These are phyloP conservation scores for Eutrigla gurnardus DNA, from an alignment of 2,797 vertebrate species.

Conservation along the genomic window DNA sequence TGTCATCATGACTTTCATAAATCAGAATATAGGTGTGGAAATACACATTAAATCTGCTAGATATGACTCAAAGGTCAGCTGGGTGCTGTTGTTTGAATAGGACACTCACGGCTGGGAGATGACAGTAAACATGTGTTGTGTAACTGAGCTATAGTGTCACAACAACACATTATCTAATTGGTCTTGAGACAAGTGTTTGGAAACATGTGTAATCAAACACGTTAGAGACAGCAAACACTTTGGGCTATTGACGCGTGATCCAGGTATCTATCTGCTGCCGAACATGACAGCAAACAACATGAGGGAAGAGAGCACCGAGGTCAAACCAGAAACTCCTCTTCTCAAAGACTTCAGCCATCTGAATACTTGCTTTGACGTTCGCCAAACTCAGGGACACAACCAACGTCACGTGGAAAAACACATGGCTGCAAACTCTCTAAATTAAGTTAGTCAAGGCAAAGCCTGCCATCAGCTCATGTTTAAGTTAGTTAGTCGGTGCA, in stretches of 20 bases:
- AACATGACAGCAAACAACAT: not conserved
- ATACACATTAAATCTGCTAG: not conserved
- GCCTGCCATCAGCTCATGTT: too few relatives aligned
- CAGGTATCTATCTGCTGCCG: not conserved
- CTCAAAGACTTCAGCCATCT: too few relatives aligned
- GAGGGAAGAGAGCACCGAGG: not conserved
- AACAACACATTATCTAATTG: not conserved
- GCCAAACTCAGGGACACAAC: too few relatives aligned
- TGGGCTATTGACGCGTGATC: not conserved
- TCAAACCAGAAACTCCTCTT: not conserved
- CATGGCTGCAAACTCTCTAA: too few relatives aligned
- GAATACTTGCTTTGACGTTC: too few relatives aligned
- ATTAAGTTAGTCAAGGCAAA: too few relatives aligned
- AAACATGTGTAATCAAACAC: constrained; percentile 6
- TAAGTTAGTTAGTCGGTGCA: too few relatives aligned
- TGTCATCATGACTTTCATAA: not conserved
- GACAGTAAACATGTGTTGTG: not conserved
- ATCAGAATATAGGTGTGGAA: not conserved
- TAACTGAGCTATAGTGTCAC: not conserved
- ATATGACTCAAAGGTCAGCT: not conserved
- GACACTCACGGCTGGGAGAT: not conserved
- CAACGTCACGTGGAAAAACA: too few relatives aligned
- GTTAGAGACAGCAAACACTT: not conserved
- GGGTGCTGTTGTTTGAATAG: not conserved
- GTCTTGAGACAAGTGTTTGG: constrained; percentile 8